A percentile compares a stretch with the other conserved stretches of the same genome.
Evolutionary conservation across 2,797 vertebrate genomes (phyloP).

Genomic region (Rhinella marina): DNA sequence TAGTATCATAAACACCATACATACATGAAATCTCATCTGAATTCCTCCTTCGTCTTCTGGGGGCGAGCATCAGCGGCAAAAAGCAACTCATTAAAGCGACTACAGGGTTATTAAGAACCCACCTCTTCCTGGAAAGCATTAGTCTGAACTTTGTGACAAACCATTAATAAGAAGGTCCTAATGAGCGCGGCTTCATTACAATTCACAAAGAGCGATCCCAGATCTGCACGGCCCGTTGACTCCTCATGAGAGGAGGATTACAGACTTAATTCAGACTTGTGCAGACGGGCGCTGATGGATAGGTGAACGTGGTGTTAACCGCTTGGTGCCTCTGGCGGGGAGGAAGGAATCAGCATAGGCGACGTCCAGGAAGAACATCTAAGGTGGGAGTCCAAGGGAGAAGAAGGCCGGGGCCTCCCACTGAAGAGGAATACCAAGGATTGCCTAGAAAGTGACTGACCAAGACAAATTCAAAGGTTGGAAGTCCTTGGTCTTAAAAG

Average conservation of each 20-base stretch:
- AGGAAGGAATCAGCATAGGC: background rate
- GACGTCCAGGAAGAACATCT: background rate
- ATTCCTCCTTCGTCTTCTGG: background rate
- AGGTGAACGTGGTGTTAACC: background rate
- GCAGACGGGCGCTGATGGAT: background rate
- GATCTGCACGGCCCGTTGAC: slow-evolving; percentile 22
- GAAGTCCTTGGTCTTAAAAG: background rate
- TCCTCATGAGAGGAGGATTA: slow-evolving; percentile 47
- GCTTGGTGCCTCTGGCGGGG: background rate
- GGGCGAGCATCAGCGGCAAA: background rate
- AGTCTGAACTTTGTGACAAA: slow-evolving; percentile 50
- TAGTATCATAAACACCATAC: background rate
- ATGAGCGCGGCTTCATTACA: background rate
- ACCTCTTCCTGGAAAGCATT: slow-evolving; percentile 53
- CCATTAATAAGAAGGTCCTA: slow-evolving; percentile 54
- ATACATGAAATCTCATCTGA: background rate
- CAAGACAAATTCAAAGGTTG: background rate
- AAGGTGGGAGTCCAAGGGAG: background rate
- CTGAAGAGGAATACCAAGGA: background rate
- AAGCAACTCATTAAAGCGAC: slow-evolving; percentile 32
- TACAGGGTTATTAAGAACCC: slow-evolving; percentile 21
- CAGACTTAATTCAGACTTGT: slow-evolving; percentile 16
- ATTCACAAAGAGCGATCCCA: slow-evolving; percentile 18
- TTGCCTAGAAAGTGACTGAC: background rate
- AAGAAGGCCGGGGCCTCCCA: background rate